A percentile compares a stretch with the other conserved stretches of the same genome.
These are phyloP conservation scores for Noctua fimbriata DNA, from an alignment of 2,888 invertebrate species.

Conservation along the genomic window DNA sequence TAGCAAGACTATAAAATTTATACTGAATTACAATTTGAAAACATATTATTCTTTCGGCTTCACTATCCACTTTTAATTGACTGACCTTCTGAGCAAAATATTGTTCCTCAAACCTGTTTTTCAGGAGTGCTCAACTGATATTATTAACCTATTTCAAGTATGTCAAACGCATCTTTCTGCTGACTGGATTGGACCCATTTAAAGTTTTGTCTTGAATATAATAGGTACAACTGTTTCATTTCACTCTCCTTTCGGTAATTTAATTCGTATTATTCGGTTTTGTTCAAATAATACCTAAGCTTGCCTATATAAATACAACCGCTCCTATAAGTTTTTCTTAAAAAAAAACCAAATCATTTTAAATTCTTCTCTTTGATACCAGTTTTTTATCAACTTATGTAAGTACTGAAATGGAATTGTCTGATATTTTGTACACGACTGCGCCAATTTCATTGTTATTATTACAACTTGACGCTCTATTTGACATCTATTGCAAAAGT, in stretches of 20 bases:
- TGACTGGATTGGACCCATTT: neutral
- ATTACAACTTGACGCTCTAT: slow-evolving; percentile 34
- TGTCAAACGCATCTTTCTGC: neutral
- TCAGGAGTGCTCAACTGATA: neutral
- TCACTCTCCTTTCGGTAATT: neutral
- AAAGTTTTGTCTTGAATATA: neutral
- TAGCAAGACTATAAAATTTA: too few relatives aligned
- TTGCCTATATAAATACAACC: too few relatives aligned
- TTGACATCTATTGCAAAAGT: slow-evolving; percentile 9
- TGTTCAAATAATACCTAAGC: neutral
- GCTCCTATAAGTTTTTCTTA: neutral
- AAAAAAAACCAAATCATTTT: neutral
- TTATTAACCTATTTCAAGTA: neutral
- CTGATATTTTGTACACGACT: neutral
- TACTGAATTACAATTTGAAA: too few relatives aligned
- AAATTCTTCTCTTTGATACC: neutral
- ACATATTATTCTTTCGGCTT: neutral
- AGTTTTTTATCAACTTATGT: neutral
- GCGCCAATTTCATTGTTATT: neutral
- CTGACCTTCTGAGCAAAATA: neutral
- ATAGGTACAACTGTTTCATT: neutral
- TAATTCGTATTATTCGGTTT: too few relatives aligned
- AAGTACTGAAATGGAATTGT: slow-evolving; percentile 24
- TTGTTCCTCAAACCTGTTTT: neutral
- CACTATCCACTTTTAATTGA: neutral